Evolutionary conservation across 2,113 vertebrate genomes (phyloP).

Genomic region (Pangasianodon gigas): DNA sequence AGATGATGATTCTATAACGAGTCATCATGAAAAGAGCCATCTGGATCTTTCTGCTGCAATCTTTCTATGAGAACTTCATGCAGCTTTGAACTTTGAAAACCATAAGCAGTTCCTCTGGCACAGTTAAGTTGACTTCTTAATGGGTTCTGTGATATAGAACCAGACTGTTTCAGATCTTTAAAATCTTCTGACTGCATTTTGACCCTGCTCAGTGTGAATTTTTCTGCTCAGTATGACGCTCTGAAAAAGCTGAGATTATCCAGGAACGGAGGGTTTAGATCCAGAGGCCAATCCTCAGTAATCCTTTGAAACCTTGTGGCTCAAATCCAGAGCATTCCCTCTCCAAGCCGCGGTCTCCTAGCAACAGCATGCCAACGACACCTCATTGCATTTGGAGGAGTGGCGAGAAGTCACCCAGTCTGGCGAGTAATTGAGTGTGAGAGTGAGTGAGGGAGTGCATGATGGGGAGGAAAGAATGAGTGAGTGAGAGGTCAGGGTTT

Average conservation of each 20-base stretch:
- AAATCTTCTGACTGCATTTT: conserved; percentile 31
- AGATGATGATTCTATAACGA: not conserved
- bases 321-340: conserved; percentile 46
- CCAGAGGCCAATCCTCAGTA: conserved; percentile 51
- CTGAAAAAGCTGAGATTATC: conserved; percentile 55
- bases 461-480: conserved; percentile 18
- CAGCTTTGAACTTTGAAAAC: not conserved
- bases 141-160: conserved; percentile 3
- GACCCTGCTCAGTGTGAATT: conserved; percentile 42
- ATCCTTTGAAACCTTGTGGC: conserved; percentile 56
- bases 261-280: conserved; percentile 41
- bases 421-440: conserved; percentile 30
- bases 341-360: conserved; percentile 27
- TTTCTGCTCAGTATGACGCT: conserved; percentile 49
- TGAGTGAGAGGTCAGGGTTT: conserved; percentile 25
- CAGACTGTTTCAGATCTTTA: conserved; percentile 36
- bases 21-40: conserved; percentile 4
- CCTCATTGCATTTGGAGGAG: conserved; percentile 40
- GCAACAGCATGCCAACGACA: conserved; percentile 56
- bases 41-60: conserved; percentile 1
- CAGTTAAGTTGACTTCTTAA: not conserved
- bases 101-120: conserved; percentile 7
- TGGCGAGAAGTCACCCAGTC: conserved; percentile 39
- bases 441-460: not conserved
- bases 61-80: conserved; percentile 1